Percentiles rank a stretch among this genome's conserved stretches.
Conservation (phyloP, 1,140 invertebrate species). For the Drosophila nigrodunni region DNA sequence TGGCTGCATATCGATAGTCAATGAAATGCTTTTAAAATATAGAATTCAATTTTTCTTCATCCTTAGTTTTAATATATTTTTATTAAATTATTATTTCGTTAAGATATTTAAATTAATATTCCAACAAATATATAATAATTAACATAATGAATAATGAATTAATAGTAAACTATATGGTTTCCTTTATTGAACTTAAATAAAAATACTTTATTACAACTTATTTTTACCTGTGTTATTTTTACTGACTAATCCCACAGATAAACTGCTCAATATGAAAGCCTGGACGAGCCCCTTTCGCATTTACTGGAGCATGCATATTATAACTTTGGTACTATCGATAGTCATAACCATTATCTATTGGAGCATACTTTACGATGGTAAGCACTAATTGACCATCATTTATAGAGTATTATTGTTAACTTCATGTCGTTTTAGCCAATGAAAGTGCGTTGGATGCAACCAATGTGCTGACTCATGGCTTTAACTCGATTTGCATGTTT, state of each 20-base stretch:
- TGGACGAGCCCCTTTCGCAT: slow-evolving; percentile 85
- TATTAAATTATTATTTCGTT: too few species aligned
- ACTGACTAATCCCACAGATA: slow-evolving; percentile 50
- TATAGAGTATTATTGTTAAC: background rate
- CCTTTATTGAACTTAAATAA: too few species aligned
- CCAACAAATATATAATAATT: too few species aligned
- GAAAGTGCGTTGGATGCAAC: slow-evolving; percentile 84
- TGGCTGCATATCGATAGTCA: background rate
- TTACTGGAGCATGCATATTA: slow-evolving; percentile 87
- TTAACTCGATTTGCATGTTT: slow-evolving; percentile 90
- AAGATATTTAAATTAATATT: too few species aligned
- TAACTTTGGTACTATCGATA: slow-evolving; percentile 86
- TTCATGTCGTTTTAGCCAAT: slow-evolving; percentile 47
- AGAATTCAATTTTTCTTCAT: too few species aligned
- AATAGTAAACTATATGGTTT: too few species aligned
- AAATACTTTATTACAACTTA: too few species aligned
- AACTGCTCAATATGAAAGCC: slow-evolving; percentile 66
- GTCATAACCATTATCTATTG: slow-evolving; percentile 88
- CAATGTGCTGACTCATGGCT: slow-evolving; percentile 90
- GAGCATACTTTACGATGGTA: slow-evolving; percentile 86
- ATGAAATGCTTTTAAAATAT: too few species aligned
- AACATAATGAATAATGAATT: too few species aligned
- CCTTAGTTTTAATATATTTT: too few species aligned
- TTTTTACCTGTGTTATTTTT: background rate
- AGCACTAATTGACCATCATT: slow-evolving; percentile 6